A percentile compares a stretch with the other conserved stretches of the same genome.
These are phyloP conservation scores for Apeltes quadracus DNA, from an alignment of 2,113 vertebrate species.

Conservation along the genomic window DNA sequence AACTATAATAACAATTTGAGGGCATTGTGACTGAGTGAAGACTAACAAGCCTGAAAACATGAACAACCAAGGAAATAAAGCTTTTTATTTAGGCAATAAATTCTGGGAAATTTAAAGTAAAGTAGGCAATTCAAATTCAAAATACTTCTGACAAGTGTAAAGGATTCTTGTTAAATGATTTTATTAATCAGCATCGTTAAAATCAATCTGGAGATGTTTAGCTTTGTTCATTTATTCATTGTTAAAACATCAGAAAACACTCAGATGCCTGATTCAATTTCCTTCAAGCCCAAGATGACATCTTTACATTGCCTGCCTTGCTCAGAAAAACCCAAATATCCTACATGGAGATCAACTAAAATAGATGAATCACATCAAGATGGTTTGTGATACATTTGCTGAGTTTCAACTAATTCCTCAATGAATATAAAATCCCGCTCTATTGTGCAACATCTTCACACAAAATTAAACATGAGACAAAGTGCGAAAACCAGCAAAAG, in stretches of 20 bases:
- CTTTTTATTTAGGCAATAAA: background rate
- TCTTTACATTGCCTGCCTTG: background rate
- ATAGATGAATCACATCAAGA: background rate
- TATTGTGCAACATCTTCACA: background rate
- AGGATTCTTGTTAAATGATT: background rate
- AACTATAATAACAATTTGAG: no score
- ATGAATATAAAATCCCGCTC: background rate
- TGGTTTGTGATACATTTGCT: background rate
- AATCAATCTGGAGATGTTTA: background rate
- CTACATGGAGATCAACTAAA: background rate
- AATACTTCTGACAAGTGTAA: background rate
- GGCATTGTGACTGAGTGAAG: background rate
- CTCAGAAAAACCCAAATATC: background rate
- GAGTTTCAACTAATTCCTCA: background rate
- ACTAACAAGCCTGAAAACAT: background rate
- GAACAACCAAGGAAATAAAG: background rate
- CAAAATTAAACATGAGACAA: background rate
- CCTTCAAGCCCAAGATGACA: background rate
- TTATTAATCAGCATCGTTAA: background rate
- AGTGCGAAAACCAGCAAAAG: background rate
- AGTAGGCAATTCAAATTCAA: background rate
- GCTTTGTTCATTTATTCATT: background rate
- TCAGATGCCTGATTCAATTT: background rate
- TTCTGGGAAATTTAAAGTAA: background rate
- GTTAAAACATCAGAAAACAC: background rate